phyloP scores from a whole-genome alignment of 2,113 vertebrate genomes.

The Calyptomena viridis region DNA sequence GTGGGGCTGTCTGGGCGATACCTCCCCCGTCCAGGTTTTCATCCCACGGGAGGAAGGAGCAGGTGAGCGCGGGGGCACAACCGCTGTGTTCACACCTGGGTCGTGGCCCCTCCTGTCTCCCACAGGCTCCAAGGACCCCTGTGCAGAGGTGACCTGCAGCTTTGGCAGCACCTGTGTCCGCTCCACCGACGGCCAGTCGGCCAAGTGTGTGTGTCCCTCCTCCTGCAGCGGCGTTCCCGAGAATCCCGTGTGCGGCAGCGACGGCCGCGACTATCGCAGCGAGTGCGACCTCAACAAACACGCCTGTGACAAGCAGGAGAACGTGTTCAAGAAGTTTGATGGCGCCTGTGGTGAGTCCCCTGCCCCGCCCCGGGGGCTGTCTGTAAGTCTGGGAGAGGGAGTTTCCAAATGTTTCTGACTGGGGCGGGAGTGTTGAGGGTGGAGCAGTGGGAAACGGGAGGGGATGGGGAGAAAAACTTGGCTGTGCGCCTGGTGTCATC shows the following conservation, averaged over 20 bases:
- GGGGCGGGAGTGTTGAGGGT: fast-evolving
- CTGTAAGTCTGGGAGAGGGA: fast-evolving
- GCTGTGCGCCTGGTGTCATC: fast-evolving
- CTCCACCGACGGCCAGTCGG: constrained; percentile 82
- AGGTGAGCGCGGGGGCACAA: neutral
- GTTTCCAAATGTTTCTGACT: fast-evolving
- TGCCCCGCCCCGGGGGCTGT: neutral
- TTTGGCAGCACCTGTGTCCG: constrained; percentile 92
- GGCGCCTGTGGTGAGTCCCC: constrained; percentile 86
- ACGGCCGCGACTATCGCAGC: constrained; percentile 87
- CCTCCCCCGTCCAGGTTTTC: fast-evolving
- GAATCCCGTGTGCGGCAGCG: constrained; percentile 86
- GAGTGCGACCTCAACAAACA: constrained; percentile 86
- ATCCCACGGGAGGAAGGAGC: fast-evolving
- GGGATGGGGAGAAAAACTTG: neutral
- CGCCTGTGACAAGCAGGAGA: constrained; percentile 87
- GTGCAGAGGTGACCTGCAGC: constrained; percentile 85
- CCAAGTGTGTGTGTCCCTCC: constrained; percentile 87
- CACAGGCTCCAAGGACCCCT: constrained; percentile 90
- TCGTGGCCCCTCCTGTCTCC: neutral
- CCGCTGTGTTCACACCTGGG: fast-evolving
- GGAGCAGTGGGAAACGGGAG: fast-evolving
- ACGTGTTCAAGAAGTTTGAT: constrained; percentile 84
- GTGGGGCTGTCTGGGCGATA: too few species aligned
- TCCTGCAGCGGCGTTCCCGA: constrained; percentile 72